Evolutionary conservation across 2,113 vertebrate species (phyloP), one percentile per base, ranked within the genome.

Genomic region (Toxostoma redivivum): DNA sequence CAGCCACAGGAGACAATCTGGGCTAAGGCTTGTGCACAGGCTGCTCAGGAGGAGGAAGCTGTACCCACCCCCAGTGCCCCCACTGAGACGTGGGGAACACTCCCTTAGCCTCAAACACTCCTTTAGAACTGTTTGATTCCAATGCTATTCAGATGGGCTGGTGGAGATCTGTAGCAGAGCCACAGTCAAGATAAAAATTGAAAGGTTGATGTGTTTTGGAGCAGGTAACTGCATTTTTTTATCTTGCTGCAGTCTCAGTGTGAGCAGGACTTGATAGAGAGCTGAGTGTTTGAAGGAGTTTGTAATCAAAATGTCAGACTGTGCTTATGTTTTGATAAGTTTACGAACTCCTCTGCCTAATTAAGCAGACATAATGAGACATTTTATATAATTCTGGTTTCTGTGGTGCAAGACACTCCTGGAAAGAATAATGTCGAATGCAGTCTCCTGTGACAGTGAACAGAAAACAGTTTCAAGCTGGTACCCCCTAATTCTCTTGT

Each of bases 321-420:
- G 10, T 51, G 53, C 70, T 19, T 72, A 48, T 31, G 15, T 71
- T 85, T 90, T 69, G 65, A 19, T 78, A 95, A 85, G n/a, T 95
- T 94, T 88, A 82, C 1, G 3, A 77, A 65, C 45, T 87, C 20
- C 15, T 93, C 45, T 82, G 37, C 70, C 35, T 94, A 79, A 91
- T 97, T 93, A 88, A 85, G 57, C 78, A 86, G 61, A 38, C 35
- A 56, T n/a, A 76, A 93, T 82, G 62, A 72, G 57, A 81, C 90
- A 65, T 77, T 81, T 90, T 37, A 12, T 80, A 5, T 44, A 61
- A 53, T 57, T 48, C 4, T 53, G n/a, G n/a, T 81, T 88, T 91
- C 61, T 77, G 38, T 86, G 77, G 53, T 15, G 2, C 60, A 64
- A 66, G 74, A 85, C 50, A 10, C 35, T 92, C 44, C 33, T 70